Base-by-base conservation (phyloP, 2,113 vertebrate genomes). In the Platysternon megacephalum region DNA sequence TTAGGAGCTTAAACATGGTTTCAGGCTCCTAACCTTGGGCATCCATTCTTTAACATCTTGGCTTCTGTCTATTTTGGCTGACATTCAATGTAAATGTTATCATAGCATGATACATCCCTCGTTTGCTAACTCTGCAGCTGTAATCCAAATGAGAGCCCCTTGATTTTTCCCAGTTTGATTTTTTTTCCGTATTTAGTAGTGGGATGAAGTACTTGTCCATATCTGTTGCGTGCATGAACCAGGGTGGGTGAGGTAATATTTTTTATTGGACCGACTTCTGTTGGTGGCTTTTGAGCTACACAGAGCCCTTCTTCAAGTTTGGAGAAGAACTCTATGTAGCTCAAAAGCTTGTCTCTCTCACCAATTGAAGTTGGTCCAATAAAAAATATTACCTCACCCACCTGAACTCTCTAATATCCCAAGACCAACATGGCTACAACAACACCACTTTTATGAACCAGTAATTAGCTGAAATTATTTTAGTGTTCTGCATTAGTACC, bases 31-130 rank as follows among this genome's bases (percentile, higher is more conserved):
- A 51, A 81, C 88, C 81, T 12, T 7, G 2, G 79, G 48, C 11
- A 9, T 76, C 48, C 0, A 0, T 0, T 7, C 90, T 87, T 93
- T 88, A 80, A 72, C 7, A 48, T 2, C 48, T 72, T 3, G 0
- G 4, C 2, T 78, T 82, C 91, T 89, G 0, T 82, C 68, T 0
- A 1, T 53, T 44, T 55, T 26, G 39, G 16, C 0, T 2, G 82
- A 26, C 0, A 0, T 89, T 84, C 46, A 22, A 21, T 84, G 83
- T 35, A 51, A 82, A 74, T 12, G 16, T 65, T 74, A 24, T 74
- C n/a, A 17, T 11, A 9, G n/a, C 13, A 26, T 48, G 48, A 32
- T 87, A 17, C 10, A 1, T 92, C 44, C 35, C 2, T 6, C 58
- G 3, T 8, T 35, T 22, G 26, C n/a, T 68, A 85, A 87, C 76